A percentile compares a stretch with the other conserved stretches of the same genome.
phyloP scores from a whole-genome alignment of 2,113 vertebrate genomes.

The Campylomormyrus tamandua region DNA sequence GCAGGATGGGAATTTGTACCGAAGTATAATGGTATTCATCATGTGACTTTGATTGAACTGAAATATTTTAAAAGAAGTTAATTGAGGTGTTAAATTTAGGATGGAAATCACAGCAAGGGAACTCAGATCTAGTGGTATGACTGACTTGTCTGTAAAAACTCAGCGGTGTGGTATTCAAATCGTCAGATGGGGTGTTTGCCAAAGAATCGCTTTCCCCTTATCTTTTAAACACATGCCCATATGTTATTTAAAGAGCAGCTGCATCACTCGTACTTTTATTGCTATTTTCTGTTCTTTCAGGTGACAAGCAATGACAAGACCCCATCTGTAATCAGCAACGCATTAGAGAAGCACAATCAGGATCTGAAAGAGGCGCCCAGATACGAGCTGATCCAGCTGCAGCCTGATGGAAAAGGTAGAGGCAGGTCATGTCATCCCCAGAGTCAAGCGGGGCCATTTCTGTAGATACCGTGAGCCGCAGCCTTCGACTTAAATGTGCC shows the following conservation, averaged over 20 bases:
- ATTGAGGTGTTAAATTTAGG: background rate
- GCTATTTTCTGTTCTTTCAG: constrained; percentile 46
- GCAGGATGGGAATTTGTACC: constrained; percentile 78
- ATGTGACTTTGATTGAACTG: background rate
- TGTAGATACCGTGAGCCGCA: background rate
- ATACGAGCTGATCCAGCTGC: constrained; percentile 78
- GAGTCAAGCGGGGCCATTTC: background rate
- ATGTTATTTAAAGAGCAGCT: constrained; percentile 6
- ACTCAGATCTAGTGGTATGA: background rate
- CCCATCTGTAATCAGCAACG: constrained; percentile 70
- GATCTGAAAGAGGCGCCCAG: constrained; percentile 58
- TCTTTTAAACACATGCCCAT: background rate
- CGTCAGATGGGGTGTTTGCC: background rate
- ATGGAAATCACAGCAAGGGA: background rate
- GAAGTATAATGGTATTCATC: constrained; percentile 77
- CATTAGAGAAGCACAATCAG: constrained; percentile 80
- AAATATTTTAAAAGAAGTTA: background rate
- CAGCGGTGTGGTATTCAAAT: background rate
- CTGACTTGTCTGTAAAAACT: background rate
- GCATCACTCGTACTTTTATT: background rate
- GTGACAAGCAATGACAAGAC: constrained; percentile 85
- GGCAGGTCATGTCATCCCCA: background rate
- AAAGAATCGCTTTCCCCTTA: background rate
- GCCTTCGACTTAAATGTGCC: no score
- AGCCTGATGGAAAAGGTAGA: constrained; percentile 77